Conservation (phyloP, 2,113 vertebrate genomes). For the Tricholaema leucomelas region DNA sequence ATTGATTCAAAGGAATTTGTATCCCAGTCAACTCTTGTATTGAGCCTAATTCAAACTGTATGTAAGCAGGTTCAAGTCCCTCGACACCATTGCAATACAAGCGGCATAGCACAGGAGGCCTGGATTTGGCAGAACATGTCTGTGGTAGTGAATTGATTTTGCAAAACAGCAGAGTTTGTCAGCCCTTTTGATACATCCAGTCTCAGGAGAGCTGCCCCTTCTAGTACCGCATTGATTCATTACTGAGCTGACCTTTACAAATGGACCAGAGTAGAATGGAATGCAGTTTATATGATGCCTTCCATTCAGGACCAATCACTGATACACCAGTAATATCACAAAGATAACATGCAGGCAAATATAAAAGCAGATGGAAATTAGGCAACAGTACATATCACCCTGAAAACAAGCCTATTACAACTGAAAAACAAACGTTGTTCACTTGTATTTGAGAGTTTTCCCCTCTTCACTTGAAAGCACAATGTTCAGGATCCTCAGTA, state of each 20-base stretch:
- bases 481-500: background rate
- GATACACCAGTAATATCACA: background rate
- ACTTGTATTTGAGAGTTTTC: background rate
- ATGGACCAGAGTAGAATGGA: background rate
- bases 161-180: conserved; percentile 23
- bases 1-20: background rate
- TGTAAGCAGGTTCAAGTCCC: background rate
- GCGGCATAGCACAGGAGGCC: background rate
- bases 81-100: background rate
- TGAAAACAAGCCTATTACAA: background rate
- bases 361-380: background rate
- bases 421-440: background rate
- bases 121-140: background rate
- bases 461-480: background rate
- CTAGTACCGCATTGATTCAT: conserved; percentile 41
- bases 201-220: conserved; percentile 35
- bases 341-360: background rate
- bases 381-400: background rate
- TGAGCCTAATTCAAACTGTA: background rate
- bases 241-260: conserved; percentile 41
- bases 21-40: background rate
- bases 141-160: conserved; percentile 10
- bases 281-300: background rate
- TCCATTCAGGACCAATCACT: background rate
- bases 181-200: conserved; percentile 6